phyloP scores from a whole-genome alignment of 2,113 vertebrate species.

The Lophotis ruficrista region DNA sequence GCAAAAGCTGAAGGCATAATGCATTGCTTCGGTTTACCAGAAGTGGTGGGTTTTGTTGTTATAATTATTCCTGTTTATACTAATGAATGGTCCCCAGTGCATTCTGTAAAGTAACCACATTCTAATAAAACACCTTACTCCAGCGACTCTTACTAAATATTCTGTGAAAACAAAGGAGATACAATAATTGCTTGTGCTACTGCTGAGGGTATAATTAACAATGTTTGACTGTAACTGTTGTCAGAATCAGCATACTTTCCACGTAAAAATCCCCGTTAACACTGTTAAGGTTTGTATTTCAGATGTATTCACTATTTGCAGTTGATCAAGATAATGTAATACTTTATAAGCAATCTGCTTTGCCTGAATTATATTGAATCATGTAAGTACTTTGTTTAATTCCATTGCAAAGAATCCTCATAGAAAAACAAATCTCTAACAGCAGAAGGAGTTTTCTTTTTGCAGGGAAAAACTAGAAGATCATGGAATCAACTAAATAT shows the following conservation, averaged over 20 bases:
- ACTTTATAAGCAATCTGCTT: not conserved
- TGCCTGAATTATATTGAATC: not conserved
- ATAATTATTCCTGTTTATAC: not conserved
- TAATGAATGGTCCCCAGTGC: slow-evolving; percentile 5
- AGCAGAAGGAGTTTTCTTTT: not conserved
- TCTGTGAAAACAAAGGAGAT: slow-evolving; percentile 7
- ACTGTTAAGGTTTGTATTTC: not conserved
- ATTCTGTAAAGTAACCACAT: slow-evolving; percentile 9
- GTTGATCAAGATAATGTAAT: not conserved
- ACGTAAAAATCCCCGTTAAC: not conserved
- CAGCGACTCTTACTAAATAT: not conserved
- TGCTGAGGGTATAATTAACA: slow-evolving; percentile 35
- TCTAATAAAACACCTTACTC: slow-evolving; percentile 25
- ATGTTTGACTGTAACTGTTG: slow-evolving; percentile 5
- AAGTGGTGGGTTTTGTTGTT: slow-evolving; percentile 16
- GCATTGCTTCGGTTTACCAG: slow-evolving; percentile 4
- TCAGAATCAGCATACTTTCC: slow-evolving; percentile 3
- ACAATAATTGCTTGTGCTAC: slow-evolving; percentile 39
- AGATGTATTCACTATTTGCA: not conserved
- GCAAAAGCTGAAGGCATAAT: slow-evolving; percentile 25
- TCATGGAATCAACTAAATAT: not conserved
- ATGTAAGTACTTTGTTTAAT: not conserved
- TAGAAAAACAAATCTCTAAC: not conserved
- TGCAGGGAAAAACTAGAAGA: not conserved
- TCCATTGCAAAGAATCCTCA: not conserved